Base-by-base conservation (phyloP, 2,797 vertebrate genomes). In the Danio jaintianensis region DNA sequence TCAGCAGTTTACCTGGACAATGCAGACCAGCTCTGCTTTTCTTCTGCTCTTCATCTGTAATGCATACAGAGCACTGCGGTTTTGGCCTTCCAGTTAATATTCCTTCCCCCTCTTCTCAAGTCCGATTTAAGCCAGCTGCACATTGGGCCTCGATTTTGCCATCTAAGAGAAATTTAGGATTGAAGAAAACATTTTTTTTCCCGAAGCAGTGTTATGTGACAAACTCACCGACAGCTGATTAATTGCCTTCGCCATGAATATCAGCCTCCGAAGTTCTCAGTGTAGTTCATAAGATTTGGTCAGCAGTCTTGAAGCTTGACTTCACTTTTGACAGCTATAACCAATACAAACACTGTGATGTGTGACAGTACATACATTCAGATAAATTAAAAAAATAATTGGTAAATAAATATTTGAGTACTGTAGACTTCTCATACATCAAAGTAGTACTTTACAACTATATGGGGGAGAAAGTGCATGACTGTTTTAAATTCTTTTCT, bases 21-120 rank as follows among this genome's bases (percentile, higher is more conserved):
- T 72, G 52, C 29, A 87, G 74, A 79, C 53, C 36, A 12, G 40
- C 58, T 67, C 47, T 36, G 61, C 52, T 68, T 68, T 29, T 71
- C 38, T 58, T 63, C 40, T 48, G n/a, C 67, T 50, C 36, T 47
- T 73, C 72, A 38, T 78, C 81, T 40, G 43, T 74, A 84, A 86
- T 85, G 80, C 83, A 75, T 84, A 81, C 86, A 69, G 81, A 79
- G 78, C 82, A 78, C 70, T 67, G 9, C 52, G 62, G 82, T 78
- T 75, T 80, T 43, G 64, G 67, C 62, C 40, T 66, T 68, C 5
- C n/a, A 58, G 20, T 72, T 74, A 47, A 61, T 59, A 59, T 61
- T 79, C 36, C 47, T 47, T 45, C 15, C 29, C 40, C 29, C 29
- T 36, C 18, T 45, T 48, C 42, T 47, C 47, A 6, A 67, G 43